phyloP scores from a whole-genome alignment of 2,888 invertebrate species.

The Drosophila lacicola region DNA sequence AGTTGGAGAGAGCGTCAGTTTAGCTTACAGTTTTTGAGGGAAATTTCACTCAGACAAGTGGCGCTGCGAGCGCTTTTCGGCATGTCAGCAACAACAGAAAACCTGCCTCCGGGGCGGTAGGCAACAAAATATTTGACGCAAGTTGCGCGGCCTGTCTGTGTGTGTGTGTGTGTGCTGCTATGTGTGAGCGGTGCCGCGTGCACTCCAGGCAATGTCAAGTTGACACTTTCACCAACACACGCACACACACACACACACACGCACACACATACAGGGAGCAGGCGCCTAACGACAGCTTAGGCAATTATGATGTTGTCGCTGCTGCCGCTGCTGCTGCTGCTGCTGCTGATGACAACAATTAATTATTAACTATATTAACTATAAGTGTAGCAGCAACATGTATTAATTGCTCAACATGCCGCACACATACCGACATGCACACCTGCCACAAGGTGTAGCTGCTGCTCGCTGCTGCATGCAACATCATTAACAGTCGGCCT shows the following conservation, averaged over 20 bases:
- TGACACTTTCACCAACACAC: conserved; percentile 79
- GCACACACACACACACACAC: conserved; percentile 25
- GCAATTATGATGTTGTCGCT: conserved; percentile 39
- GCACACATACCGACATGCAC: conserved; percentile 3
- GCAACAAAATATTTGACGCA: conserved; percentile 79
- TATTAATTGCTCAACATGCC: not conserved
- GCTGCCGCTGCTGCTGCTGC: conserved; percentile 6
- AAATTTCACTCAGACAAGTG: conserved; percentile 63
- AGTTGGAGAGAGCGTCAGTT: conserved; percentile 15
- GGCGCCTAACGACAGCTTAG: conserved; percentile 27
- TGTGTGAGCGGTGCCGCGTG: conserved; percentile 76
- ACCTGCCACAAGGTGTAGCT: not conserved
- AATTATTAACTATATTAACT: conserved; percentile 24
- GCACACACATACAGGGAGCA: conserved; percentile 11
- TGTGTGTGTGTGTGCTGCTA: conserved; percentile 16
- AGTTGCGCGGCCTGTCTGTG: conserved; percentile 43
- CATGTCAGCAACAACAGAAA: conserved; percentile 56
- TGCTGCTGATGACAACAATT: conserved; percentile 20
- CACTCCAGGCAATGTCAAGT: conserved; percentile 83
- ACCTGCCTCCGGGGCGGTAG: conserved; percentile 63
- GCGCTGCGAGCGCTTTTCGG: conserved; percentile 69
- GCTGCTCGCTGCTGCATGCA: not conserved
- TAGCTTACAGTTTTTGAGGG: conserved; percentile 38
- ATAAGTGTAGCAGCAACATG: not conserved
- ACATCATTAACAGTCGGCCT: conserved; percentile 30